Conservation (phyloP, 2,113 vertebrate genomes). For the Spilogale gracilis region DNA sequence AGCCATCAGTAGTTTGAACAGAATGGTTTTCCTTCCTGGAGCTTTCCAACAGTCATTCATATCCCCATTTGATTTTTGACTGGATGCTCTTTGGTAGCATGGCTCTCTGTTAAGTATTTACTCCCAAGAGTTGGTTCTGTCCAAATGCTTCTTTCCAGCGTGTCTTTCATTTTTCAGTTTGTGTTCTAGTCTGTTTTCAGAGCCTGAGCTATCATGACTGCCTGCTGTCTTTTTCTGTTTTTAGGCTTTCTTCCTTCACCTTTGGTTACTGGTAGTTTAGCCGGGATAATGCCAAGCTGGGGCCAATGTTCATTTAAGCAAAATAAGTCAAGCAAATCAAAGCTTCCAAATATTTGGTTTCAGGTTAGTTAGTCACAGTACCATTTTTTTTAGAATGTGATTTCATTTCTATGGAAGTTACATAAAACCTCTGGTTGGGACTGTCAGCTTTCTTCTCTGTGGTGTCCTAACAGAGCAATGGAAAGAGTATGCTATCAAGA, state of each 20-base stretch:
- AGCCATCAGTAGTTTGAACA: background rate
- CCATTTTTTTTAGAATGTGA: background rate
- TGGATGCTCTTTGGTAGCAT: background rate
- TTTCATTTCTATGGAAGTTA: slow-evolving; percentile 57
- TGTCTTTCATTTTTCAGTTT: slow-evolving; percentile 43
- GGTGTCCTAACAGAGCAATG: background rate
- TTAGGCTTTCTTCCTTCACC: background rate
- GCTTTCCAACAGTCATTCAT: background rate
- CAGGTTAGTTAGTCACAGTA: background rate
- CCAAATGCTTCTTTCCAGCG: background rate
- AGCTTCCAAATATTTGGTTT: slow-evolving; percentile 63
- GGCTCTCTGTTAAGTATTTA: background rate
- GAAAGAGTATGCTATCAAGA: background rate
- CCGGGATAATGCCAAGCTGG: background rate
- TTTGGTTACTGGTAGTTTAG: background rate
- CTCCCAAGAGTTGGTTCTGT: slow-evolving; percentile 48
- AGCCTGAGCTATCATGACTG: background rate
- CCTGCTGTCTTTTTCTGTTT: slow-evolving; percentile 31
- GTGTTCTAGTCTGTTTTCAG: slow-evolving; percentile 55
- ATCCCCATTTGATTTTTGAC: background rate
- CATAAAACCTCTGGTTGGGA: background rate
- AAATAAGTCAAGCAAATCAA: slow-evolving; percentile 71
- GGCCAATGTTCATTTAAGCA: slow-evolving; percentile 72
- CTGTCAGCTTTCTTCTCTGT: background rate
- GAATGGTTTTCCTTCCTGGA: background rate